Evolutionary conservation across 2,797 vertebrate genomes (phyloP).

Genomic region (Myotis planiceps): DNA sequence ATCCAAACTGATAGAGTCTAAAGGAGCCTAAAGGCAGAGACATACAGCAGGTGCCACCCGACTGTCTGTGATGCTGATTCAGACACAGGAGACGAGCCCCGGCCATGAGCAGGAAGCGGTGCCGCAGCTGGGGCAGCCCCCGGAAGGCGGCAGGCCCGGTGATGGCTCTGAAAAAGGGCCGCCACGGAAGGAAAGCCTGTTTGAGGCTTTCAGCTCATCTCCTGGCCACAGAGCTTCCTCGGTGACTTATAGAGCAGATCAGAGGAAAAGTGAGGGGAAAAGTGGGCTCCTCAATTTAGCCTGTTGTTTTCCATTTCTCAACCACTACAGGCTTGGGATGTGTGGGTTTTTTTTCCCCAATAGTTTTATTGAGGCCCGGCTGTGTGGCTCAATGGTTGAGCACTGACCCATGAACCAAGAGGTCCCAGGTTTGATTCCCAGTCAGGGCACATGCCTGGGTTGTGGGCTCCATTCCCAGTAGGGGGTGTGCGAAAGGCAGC

Average conservation of each 20-base stretch:
- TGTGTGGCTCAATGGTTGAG: too few relatives aligned
- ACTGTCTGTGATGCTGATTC: not conserved
- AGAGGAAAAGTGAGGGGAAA: not conserved
- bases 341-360: not conserved
- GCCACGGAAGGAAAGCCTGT: not conserved
- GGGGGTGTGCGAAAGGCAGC: too few relatives aligned
- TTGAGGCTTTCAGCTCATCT: not conserved
- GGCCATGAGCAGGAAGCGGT: not conserved
- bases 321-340: not conserved
- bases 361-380: not conserved
- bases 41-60: conserved; percentile 43
- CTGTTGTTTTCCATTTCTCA: not conserved
- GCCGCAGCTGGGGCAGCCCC: too few relatives aligned
- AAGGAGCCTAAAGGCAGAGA: rapidly evolving
- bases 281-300: not conserved
- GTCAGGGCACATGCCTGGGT: too few relatives aligned
- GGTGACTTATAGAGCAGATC: not conserved
- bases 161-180: not conserved
- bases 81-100: not conserved
- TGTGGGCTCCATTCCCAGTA: too few relatives aligned
- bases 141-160: not conserved
- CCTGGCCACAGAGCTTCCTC: not conserved
- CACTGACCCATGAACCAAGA: too few relatives aligned
- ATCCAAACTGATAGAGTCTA: not conserved
- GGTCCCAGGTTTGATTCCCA: too few relatives aligned